These are phyloP conservation scores for Masnerella sp. DNA, from an alignment of 2,888 invertebrate species.

Conservation along the genomic window DNA sequence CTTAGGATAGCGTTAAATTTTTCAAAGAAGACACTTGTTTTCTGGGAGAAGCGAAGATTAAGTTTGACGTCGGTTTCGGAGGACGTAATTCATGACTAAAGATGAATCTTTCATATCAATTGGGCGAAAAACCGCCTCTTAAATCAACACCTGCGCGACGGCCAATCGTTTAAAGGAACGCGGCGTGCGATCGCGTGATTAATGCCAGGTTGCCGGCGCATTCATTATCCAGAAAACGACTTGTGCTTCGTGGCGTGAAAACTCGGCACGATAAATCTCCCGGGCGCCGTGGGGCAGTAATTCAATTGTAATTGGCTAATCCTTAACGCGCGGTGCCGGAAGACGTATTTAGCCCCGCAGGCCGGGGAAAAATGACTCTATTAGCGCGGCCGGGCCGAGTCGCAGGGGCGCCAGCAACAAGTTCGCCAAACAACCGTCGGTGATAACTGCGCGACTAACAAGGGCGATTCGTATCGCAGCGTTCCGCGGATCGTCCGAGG, in stretches of 20 bases:
- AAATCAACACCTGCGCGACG: slow-evolving; percentile 39
- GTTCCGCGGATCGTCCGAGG: slow-evolving; percentile 20
- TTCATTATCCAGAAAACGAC: slow-evolving; percentile 56
- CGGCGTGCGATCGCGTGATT: slow-evolving; percentile 49
- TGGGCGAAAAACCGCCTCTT: slow-evolving; percentile 18
- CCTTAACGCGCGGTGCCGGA: slow-evolving; percentile 69
- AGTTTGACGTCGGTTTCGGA: background rate
- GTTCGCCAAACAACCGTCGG: slow-evolving; percentile 70
- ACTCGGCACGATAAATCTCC: slow-evolving; percentile 63
- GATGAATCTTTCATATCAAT: slow-evolving; percentile 15
- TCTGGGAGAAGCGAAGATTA: background rate
- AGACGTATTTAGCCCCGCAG: slow-evolving; percentile 67
- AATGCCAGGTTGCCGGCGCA: slow-evolving; percentile 33
- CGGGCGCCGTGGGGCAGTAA: slow-evolving; percentile 66
- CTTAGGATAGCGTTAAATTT: too few relatives aligned
- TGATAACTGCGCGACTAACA: slow-evolving; percentile 74
- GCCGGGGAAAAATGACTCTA: slow-evolving; percentile 77
- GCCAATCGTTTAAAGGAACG: slow-evolving; percentile 33
- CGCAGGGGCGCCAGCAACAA: slow-evolving; percentile 70
- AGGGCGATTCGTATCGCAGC: slow-evolving; percentile 74
- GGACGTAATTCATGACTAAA: background rate
- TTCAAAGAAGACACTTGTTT: too few relatives aligned
- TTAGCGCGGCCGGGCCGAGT: slow-evolving; percentile 67
- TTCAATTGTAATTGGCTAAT: slow-evolving; percentile 78
- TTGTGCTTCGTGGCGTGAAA: slow-evolving; percentile 51